Conservation (phyloP, 2,888 invertebrate genomes). For the Ectemnius continuus region DNA sequence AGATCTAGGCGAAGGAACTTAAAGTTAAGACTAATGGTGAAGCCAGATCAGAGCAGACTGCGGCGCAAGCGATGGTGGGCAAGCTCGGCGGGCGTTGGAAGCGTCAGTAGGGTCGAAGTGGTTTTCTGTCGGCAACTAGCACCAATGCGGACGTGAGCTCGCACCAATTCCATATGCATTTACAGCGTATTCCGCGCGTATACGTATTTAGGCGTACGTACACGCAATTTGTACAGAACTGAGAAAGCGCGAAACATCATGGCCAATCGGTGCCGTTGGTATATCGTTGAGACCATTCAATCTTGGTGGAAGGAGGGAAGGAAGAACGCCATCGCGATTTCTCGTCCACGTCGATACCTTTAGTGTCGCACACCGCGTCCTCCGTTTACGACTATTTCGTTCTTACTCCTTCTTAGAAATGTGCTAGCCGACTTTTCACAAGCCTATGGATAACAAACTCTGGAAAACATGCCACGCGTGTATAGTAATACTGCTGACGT, state of each 20-base stretch:
- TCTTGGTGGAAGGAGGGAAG: slow-evolving; percentile 56
- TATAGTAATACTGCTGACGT: too few relatives aligned
- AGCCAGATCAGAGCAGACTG: slow-evolving; percentile 3
- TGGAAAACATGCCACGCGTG: too few relatives aligned
- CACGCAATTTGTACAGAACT: slow-evolving; percentile 56
- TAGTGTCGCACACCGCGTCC: slow-evolving; percentile 35
- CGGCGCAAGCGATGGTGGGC: too few relatives aligned
- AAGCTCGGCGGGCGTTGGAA: too few relatives aligned
- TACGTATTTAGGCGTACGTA: slow-evolving; percentile 50
- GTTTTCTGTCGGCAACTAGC: slow-evolving; percentile 40
- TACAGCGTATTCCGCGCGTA: slow-evolving; percentile 53
- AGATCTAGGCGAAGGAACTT: too few relatives aligned
- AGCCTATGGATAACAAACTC: too few relatives aligned
- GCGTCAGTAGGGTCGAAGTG: too few relatives aligned
- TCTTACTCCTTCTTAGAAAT: slow-evolving; percentile 10
- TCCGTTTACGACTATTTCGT: slow-evolving; percentile 40
- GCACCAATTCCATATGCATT: slow-evolving; percentile 69
- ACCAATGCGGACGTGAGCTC: slow-evolving; percentile 26
- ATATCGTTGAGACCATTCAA: slow-evolving; percentile 58
- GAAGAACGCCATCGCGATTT: slow-evolving; percentile 54
- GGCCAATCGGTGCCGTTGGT: slow-evolving; percentile 61
- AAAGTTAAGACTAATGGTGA: slow-evolving; percentile 15
- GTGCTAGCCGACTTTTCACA: too few relatives aligned
- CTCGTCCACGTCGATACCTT: slow-evolving; percentile 43
- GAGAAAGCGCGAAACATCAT: slow-evolving; percentile 58